Conservation (phyloP, 30 jellyfish, hydroid and myxozoan genomes). For the Cassiopea andromeda region DNA sequence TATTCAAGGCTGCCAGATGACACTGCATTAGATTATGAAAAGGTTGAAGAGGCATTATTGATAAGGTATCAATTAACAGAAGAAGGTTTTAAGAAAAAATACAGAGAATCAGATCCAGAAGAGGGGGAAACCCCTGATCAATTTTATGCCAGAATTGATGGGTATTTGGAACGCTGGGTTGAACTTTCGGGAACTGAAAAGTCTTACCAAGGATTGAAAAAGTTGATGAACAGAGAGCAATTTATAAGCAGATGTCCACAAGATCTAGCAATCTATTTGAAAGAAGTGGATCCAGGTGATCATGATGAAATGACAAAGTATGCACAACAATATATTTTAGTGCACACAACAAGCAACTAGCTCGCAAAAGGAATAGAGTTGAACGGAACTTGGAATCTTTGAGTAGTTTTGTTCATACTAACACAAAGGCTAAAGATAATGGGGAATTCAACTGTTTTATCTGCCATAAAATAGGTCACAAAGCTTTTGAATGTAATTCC, state of each 20-base stretch:
- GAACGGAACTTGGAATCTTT: not conserved
- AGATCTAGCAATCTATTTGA: constrained; percentile 32
- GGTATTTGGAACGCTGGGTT: constrained; percentile 52
- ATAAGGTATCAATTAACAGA: constrained; percentile 50
- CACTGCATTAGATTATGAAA: constrained; percentile 54
- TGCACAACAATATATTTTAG: constrained; percentile 47
- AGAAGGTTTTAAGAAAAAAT: constrained; percentile 46
- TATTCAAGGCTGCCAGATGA: constrained; percentile 56
- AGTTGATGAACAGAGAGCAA: constrained; percentile 40
- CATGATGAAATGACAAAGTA: constrained; percentile 29
- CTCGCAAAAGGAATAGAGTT: constrained; percentile 40
- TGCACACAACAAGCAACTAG: constrained; percentile 41
- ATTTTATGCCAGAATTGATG: constrained; percentile 51
- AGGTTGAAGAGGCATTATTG: constrained; percentile 53
- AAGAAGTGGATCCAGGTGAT: constrained; percentile 16
- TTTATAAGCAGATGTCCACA: constrained; percentile 43
- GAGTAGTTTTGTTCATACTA: not conserved
- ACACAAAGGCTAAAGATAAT: constrained; percentile 18
- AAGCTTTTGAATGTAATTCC: constrained; percentile 41
- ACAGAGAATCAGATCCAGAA: constrained; percentile 60
- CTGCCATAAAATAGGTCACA: constrained; percentile 29
- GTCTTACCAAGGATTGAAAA: constrained; percentile 46
- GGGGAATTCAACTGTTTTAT: constrained; percentile 32
- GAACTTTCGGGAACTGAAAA: constrained; percentile 52
- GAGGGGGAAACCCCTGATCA: constrained; percentile 67